phyloP scores from a whole-genome alignment of 2,797 vertebrate genomes.

The Sandelia bainsii region DNA sequence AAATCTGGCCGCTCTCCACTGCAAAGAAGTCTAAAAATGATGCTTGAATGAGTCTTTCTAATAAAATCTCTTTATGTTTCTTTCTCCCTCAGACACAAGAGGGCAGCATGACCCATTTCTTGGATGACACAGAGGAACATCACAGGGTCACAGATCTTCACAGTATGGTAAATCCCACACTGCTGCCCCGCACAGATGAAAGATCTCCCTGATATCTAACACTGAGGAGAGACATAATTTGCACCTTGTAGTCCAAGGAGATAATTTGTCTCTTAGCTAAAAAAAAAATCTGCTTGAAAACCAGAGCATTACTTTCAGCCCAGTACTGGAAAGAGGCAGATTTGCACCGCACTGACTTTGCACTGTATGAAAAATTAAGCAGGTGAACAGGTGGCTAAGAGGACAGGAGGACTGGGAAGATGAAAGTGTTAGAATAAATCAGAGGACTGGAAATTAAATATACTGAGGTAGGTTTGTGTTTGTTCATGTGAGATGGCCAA shows the following conservation, averaged over 20 bases:
- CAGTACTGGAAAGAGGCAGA: conserved; percentile 4
- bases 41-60: neutral
- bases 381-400: conserved; percentile 1
- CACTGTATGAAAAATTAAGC: neutral
- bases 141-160: neutral
- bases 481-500: neutral
- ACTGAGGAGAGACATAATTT: conserved; percentile 6
- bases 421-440: neutral
- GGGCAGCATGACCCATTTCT: conserved; percentile 50
- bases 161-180: conserved; percentile 2
- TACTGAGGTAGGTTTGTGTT: neutral
- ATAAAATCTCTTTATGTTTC: neutral
- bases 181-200: neutral
- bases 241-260: neutral
- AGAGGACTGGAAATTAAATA: neutral
- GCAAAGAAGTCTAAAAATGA: neutral
- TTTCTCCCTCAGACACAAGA: conserved; percentile 47
- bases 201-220: conserved; percentile 6
- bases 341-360: neutral
- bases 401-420: neutral
- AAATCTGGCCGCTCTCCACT: conserved; percentile 12
- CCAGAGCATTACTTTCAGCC: neutral
- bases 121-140: neutral
- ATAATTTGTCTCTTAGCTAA: neutral
- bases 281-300: conserved; percentile 13